These are phyloP conservation scores for Tromatobia lineatoria DNA, from an alignment of 2,888 invertebrate species.

Conservation along the genomic window DNA sequence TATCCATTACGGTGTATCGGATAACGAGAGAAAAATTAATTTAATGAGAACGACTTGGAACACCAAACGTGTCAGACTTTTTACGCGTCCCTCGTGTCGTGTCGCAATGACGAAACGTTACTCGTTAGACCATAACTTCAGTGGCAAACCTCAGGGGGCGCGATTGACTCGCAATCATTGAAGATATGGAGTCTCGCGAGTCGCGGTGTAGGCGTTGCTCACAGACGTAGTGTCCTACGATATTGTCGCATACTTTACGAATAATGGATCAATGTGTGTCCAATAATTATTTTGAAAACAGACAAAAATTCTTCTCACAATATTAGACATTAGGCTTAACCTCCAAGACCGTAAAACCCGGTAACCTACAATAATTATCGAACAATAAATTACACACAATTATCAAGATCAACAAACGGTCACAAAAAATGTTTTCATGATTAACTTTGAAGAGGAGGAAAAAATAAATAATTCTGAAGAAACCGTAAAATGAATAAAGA, in stretches of 20 bases:
- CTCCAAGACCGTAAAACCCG: no score
- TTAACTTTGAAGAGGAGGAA: no score
- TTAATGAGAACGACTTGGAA: slow-evolving; percentile 26
- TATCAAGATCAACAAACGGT: no score
- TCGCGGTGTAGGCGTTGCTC: slow-evolving; percentile 10
- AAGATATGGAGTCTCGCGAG: slow-evolving; percentile 6
- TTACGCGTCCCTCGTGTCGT: slow-evolving; percentile 33
- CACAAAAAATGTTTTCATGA: no score
- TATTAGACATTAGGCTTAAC: no score
- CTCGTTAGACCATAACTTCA: slow-evolving; percentile 57
- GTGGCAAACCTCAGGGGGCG: slow-evolving; percentile 6
- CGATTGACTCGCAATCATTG: slow-evolving; percentile 44
- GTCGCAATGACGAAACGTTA: slow-evolving; percentile 42
- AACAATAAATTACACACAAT: no score
- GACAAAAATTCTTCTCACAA: no score
- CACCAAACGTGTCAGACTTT: slow-evolving; percentile 13
- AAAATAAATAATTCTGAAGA: no score
- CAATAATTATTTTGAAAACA: background rate
- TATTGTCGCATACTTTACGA: background rate
- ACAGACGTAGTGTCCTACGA: background rate
- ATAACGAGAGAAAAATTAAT: background rate
- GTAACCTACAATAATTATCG: no score
- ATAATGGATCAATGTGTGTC: slow-evolving; percentile 37
- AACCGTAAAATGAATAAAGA: no score
- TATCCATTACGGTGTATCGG: background rate